These are phyloP conservation scores for Drosophila cyrtoloma DNA, from an alignment of 2,888 invertebrate species.

Conservation along the genomic window DNA sequence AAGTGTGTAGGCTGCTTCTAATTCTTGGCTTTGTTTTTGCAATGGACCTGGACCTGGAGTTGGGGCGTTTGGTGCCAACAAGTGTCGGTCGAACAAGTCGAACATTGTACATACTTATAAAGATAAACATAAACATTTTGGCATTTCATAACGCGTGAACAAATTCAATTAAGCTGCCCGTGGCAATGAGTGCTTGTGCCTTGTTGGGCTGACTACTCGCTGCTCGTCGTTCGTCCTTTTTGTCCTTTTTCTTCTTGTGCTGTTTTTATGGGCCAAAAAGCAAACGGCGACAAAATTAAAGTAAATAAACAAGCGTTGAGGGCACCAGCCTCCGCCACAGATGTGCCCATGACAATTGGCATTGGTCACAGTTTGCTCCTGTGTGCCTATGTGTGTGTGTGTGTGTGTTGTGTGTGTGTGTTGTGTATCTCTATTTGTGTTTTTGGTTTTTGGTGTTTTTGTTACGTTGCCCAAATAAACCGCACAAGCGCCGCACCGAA, in stretches of 20 bases:
- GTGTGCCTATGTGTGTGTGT: slow-evolving; percentile 23
- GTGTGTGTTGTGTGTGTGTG: slow-evolving; percentile 14
- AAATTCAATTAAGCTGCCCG: slow-evolving; percentile 72
- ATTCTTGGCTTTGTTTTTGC: neutral
- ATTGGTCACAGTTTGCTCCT: slow-evolving; percentile 67
- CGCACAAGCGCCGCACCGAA: slow-evolving; percentile 55
- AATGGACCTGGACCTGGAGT: neutral
- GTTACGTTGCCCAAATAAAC: slow-evolving; percentile 63
- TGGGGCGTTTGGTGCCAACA: slow-evolving; percentile 32
- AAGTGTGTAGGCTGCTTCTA: slow-evolving; percentile 20
- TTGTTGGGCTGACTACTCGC: neutral
- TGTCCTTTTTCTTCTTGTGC: slow-evolving; percentile 21
- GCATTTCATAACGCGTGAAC: slow-evolving; percentile 74
- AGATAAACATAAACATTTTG: slow-evolving; percentile 56
- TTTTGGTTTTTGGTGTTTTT: slow-evolving; percentile 5
- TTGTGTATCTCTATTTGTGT: slow-evolving; percentile 14
- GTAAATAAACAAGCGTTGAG: slow-evolving; percentile 71
- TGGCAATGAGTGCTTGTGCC: slow-evolving; percentile 11
- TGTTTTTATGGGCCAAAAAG: slow-evolving; percentile 62
- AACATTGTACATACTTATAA: slow-evolving; percentile 33
- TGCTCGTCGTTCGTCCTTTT: slow-evolving; percentile 31
- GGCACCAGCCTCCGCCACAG: slow-evolving; percentile 32
- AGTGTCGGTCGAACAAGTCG: slow-evolving; percentile 28
- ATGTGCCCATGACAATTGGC: slow-evolving; percentile 58
- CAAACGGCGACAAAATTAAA: slow-evolving; percentile 72